A percentile compares a stretch with the other conserved stretches of the same genome.
These are phyloP conservation scores for Pyrocephalus nanus DNA, from an alignment of 2,797 vertebrate genomes.

Conservation along the genomic window DNA sequence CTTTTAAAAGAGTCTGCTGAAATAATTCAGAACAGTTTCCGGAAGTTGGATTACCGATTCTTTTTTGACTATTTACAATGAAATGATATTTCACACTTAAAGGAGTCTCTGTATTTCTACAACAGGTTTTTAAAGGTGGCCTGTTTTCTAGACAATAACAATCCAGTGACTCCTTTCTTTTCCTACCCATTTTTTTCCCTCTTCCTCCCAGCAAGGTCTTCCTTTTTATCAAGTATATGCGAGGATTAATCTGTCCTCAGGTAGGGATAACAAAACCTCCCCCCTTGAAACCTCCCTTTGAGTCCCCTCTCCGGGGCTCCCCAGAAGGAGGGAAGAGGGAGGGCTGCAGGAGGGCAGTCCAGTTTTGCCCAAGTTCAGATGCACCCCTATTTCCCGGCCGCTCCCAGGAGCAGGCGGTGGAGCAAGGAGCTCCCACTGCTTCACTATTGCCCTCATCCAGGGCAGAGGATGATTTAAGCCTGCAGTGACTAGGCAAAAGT, in stretches of 20 bases:
- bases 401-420: neutral
- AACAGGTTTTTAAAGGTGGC: slow-evolving; percentile 73
- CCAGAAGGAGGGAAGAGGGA: neutral
- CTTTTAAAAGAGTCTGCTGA: slow-evolving; percentile 97
- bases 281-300: neutral
- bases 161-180: slow-evolving; percentile 47
- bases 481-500: slow-evolving; percentile 6
- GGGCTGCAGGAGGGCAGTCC: neutral
- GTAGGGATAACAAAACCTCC: slow-evolving; percentile 59
- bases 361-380: neutral
- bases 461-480: slow-evolving; percentile 1
- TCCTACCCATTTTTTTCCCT: neutral
- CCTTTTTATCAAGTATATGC: slow-evolving; percentile 25
- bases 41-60: slow-evolving; percentile 97
- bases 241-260: slow-evolving; percentile 40
- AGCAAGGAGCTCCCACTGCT: neutral
- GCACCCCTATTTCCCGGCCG: neutral
- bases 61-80: slow-evolving; percentile 93
- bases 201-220: slow-evolving; percentile 39
- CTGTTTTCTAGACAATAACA: slow-evolving; percentile 60
- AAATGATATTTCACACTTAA: slow-evolving; percentile 98
- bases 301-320: neutral
- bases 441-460: neutral
- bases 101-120: slow-evolving; percentile 81
- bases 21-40: slow-evolving; percentile 98